Base-by-base conservation (phyloP, 92 coral and sea anemone species). In the Actinostola sp. region DNA sequence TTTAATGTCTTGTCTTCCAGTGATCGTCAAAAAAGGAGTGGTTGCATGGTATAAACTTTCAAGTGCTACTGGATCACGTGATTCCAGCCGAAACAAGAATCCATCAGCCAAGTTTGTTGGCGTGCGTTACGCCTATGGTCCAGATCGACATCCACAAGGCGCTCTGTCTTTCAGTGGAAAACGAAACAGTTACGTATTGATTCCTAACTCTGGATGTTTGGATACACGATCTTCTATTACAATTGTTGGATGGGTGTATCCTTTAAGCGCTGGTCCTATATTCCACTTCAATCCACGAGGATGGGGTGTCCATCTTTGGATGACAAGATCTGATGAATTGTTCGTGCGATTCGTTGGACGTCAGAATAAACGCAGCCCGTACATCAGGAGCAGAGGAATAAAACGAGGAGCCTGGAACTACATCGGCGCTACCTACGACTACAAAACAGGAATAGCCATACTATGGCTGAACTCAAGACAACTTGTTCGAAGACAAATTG, bases 201-300 rank as follows among this genome's bases (percentile, higher is more conserved):
- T 87, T 21, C 88, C 88, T 6, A 66, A 82, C 48, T 54, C 80
- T 21, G 73, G 66, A 34, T 63, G 75, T 50, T 61, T 82, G 29
- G 92, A 87, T 43, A 82, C 92, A 15, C 67, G 71, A 59, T 69
- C 79, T n/a, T 82, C 92, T 20, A 76, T 82, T 68, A 87, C 92
- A 10, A 70, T 90, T 33, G 48, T 87, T 12, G 67, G 70, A 0
- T 90, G 96, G 96, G 82, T 90, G 25, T 89, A 79, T 30, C 82
- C 88, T 13, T 71, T 79, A 31, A 79, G 96, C 26, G 27, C 53
- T 19, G 96, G 96, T 8, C 96, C 96, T 17, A 75, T 90, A 33
- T 75, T 90, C 65, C 92, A 87, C 45, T 85, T 61, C 71, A 56
- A 39, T n/a, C 77, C 72, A 8, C 21, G 32, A 27, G 54, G 42